phyloP scores from a whole-genome alignment of 2,888 invertebrate genomes.

The Orthosia cruda region DNA sequence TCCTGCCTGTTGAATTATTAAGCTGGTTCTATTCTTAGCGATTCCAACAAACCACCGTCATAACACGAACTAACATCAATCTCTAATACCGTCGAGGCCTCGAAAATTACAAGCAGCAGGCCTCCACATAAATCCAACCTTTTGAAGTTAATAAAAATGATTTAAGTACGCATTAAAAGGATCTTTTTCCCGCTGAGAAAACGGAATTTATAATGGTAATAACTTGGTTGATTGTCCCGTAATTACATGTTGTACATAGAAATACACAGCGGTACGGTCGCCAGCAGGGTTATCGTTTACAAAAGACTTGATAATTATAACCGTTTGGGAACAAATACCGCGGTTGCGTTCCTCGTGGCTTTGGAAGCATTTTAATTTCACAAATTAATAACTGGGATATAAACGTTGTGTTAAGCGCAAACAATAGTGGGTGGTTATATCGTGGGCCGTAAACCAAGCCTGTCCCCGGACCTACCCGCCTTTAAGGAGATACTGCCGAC shows the following conservation, averaged over 20 bases:
- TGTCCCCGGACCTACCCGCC: too few species aligned
- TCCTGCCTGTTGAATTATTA: background rate
- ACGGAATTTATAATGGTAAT: conserved; percentile 87
- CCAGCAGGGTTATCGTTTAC: conserved; percentile 40
- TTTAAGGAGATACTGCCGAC: too few species aligned
- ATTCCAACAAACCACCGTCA: conserved; percentile 31
- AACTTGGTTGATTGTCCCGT: conserved; percentile 83
- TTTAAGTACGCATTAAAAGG: conserved; percentile 89
- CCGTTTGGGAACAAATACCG: conserved; percentile 62
- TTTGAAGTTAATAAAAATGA: conserved; percentile 91
- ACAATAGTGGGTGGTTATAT: conserved; percentile 77
- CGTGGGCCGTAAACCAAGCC: too few species aligned
- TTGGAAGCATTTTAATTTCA: conserved; percentile 75
- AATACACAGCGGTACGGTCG: conserved; percentile 56
- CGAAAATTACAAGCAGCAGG: conserved; percentile 84
- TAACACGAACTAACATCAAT: conserved; percentile 66
- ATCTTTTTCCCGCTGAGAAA: conserved; percentile 85
- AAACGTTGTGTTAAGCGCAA: conserved; percentile 74
- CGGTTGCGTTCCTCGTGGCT: conserved; percentile 65
- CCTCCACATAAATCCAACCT: conserved; percentile 88
- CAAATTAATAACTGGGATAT: conserved; percentile 79
- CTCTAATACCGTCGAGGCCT: conserved; percentile 78
- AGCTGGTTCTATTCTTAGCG: conserved; percentile 15
- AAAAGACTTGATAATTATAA: conserved; percentile 63
- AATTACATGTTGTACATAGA: conserved; percentile 75